Conservation (phyloP, 2,113 vertebrate species). For the Heterochromis multidens region DNA sequence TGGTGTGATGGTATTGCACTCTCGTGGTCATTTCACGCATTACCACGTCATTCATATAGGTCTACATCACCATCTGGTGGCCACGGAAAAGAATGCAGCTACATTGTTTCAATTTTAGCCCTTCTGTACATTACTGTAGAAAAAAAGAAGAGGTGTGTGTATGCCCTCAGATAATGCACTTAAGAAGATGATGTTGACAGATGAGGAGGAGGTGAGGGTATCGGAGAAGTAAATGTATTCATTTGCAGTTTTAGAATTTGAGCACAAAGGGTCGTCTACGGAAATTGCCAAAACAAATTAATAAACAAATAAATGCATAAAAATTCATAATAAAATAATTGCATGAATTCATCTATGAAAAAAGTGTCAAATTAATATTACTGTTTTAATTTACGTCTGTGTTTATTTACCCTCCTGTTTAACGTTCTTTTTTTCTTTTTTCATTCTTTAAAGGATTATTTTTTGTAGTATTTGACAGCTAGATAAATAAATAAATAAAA, state of each 20-base stretch:
- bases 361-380: too few relatives aligned
- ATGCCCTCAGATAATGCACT: background rate
- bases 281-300: too few relatives aligned
- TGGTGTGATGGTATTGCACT: slow-evolving; percentile 29
- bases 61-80: slow-evolving; percentile 44
- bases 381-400: too few relatives aligned
- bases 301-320: too few relatives aligned
- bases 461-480: too few relatives aligned
- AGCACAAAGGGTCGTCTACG: too few relatives aligned
- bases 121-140: background rate
- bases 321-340: too few relatives aligned
- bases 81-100: background rate
- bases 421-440: too few relatives aligned
- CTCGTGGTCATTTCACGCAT: background rate
- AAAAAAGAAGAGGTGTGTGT: background rate
- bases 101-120: background rate
- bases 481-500: too few relatives aligned
- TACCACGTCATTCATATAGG: background rate
- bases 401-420: too few relatives aligned
- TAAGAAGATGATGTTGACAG: background rate
- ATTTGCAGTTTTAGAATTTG: background rate
- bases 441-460: too few relatives aligned
- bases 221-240: background rate
- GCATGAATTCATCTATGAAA: too few relatives aligned
- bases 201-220: background rate